These are phyloP conservation scores for Littorina saxatilis DNA, from an alignment of 1,140 invertebrate genomes.

Conservation along the genomic window DNA sequence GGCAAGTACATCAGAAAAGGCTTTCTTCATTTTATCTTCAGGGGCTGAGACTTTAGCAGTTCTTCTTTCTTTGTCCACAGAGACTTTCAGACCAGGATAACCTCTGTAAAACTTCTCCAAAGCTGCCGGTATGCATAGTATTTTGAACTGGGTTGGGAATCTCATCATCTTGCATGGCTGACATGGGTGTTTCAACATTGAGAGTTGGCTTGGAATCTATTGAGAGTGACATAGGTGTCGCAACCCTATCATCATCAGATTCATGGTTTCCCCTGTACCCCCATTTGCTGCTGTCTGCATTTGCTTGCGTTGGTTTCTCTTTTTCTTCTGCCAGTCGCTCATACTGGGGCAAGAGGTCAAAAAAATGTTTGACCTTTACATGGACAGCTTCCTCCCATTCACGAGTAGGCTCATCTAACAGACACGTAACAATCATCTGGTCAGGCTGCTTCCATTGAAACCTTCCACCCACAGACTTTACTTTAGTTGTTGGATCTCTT, in stretches of 20 bases:
- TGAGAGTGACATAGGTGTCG: background rate
- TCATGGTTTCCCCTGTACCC: background rate
- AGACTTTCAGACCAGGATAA: background rate
- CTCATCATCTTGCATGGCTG: background rate
- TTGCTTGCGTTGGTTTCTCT: background rate
- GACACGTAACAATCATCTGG: background rate
- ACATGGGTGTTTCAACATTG: background rate
- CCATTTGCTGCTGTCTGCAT: background rate
- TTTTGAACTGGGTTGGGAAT: background rate
- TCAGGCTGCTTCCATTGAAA: background rate
- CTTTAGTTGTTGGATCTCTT: background rate
- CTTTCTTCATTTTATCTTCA: background rate
- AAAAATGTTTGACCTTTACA: background rate
- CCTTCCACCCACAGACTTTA: background rate
- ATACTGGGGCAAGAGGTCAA: background rate
- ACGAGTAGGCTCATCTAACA: background rate
- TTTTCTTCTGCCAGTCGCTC: background rate
- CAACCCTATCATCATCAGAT: no score
- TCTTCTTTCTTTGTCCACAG: background rate
- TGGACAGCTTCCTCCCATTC: background rate
- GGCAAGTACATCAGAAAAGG: background rate
- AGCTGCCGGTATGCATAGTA: background rate
- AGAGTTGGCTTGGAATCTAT: no score
- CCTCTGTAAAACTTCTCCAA: background rate
- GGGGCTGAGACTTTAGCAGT: background rate